phyloP scores from a whole-genome alignment of 2,888 invertebrate genomes.

The Lasioglossum pauxillum region DNA sequence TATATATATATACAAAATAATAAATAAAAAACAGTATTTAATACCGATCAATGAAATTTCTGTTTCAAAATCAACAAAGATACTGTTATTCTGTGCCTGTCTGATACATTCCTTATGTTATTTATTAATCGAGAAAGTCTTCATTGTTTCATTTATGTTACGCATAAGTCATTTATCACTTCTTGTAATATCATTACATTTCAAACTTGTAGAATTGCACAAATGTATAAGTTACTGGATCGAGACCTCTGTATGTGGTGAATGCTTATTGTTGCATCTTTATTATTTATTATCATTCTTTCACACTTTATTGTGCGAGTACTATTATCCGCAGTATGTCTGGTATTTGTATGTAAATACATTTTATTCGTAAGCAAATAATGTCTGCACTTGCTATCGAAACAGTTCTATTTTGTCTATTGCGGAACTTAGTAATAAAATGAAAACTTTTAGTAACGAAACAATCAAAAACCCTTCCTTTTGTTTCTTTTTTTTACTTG shows the following conservation, averaged over 20 bases:
- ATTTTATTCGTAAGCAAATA: slow-evolving; percentile 26
- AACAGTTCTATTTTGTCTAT: slow-evolving; percentile 49
- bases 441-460: slow-evolving; percentile 26
- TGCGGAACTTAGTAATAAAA: slow-evolving; percentile 46
- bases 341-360: slow-evolving; percentile 23
- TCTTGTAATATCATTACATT: slow-evolving; percentile 7
- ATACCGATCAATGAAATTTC: not conserved
- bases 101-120: slow-evolving; percentile 1
- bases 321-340: slow-evolving; percentile 28
- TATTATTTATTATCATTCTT: slow-evolving; percentile 66
- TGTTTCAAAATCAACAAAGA: not conserved
- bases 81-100: slow-evolving; percentile 31
- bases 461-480: not conserved
- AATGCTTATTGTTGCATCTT: slow-evolving; percentile 47
- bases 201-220: not conserved
- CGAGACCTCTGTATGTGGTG: slow-evolving; percentile 3
- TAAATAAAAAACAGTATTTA: slow-evolving; percentile 17
- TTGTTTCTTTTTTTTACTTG: not conserved
- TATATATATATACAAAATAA: not conserved
- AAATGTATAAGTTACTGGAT: slow-evolving; percentile 9
- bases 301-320: slow-evolving; percentile 17
- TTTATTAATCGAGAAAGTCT: not conserved
- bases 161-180: not conserved
- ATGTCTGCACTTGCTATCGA: slow-evolving; percentile 22
- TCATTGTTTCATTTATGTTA: not conserved